Percentiles rank a stretch among this genome's conserved stretches.
Conservation (phyloP, 2,113 vertebrate species). For the Cryptomyrus ogoouensis region DNA sequence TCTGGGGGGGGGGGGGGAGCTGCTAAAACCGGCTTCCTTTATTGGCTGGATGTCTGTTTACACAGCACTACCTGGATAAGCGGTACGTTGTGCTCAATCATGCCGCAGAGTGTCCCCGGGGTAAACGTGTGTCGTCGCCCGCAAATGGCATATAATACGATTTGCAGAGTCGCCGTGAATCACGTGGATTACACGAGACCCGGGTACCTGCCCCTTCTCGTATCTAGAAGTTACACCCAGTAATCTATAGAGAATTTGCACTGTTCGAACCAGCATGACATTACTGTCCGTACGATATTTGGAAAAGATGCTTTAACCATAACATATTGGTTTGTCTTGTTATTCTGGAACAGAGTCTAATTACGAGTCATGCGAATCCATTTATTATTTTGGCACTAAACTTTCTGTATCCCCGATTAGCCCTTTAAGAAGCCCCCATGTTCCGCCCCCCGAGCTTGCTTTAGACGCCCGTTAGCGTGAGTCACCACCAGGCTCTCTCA, state of each 20-base stretch:
- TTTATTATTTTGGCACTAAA: not conserved
- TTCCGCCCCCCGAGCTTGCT: not conserved
- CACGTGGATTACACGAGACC: constrained; percentile 24
- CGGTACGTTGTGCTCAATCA: constrained; percentile 22
- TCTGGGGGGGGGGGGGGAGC: constrained; percentile 13
- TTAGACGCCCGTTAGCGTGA: not conserved
- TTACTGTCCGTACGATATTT: not conserved
- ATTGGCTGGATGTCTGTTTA: constrained; percentile 30
- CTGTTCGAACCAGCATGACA: not conserved
- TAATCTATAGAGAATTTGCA: not conserved
- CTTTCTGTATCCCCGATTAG: not conserved
- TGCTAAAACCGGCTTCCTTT: constrained; percentile 12
- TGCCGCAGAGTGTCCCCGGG: not conserved
- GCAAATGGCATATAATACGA: not conserved
- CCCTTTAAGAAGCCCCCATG: not conserved
- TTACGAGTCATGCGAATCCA: not conserved
- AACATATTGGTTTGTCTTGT: not conserved
- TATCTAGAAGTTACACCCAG: not conserved
- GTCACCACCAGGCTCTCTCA: not conserved
- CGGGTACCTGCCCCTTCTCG: not conserved
- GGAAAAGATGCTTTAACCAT: not conserved
- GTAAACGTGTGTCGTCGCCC: constrained; percentile 35
- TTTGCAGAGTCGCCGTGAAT: constrained; percentile 14
- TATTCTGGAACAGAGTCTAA: not conserved
- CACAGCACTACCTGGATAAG: constrained; percentile 36